Conservation (phyloP, 2,113 vertebrate species). For the Strigops habroptila region DNA sequence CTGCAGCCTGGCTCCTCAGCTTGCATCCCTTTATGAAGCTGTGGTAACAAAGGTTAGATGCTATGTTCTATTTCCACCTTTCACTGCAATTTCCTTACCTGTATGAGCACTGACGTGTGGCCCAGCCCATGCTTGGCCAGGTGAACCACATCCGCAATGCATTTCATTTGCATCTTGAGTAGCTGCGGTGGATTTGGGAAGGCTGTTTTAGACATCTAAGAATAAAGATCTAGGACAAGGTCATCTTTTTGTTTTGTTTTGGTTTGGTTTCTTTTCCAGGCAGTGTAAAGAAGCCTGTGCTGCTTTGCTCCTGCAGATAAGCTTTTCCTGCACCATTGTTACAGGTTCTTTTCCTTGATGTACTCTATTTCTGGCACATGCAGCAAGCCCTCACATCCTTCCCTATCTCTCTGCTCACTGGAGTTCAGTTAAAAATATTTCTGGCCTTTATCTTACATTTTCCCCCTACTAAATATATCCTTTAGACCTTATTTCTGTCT, state of each 20-base stretch:
- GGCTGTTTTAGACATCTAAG: neutral
- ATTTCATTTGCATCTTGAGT: neutral
- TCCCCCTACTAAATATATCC: neutral
- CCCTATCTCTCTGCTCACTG: neutral
- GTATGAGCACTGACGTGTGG: rapidly evolving
- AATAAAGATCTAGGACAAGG: neutral
- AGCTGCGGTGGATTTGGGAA: neutral
- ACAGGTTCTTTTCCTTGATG: neutral
- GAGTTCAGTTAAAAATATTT: neutral
- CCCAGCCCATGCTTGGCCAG: neutral
- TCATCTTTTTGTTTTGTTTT: neutral
- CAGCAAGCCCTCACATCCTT: neutral
- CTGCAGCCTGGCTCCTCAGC: neutral
- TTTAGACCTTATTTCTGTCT: neutral
- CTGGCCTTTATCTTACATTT: constrained; percentile 8
- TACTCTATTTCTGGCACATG: constrained; percentile 20
- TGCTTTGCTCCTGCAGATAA: constrained; percentile 3
- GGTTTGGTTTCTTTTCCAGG: neutral
- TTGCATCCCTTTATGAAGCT: neutral
- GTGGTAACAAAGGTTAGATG: neutral
- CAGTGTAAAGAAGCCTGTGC: neutral
- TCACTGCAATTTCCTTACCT: neutral
- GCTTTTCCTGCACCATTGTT: constrained; percentile 20
- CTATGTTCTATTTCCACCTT: neutral
- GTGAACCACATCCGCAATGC: neutral